Evolutionary conservation across 1,140 invertebrate genomes (phyloP).

Genomic region (Scaptomyza pallida): DNA sequence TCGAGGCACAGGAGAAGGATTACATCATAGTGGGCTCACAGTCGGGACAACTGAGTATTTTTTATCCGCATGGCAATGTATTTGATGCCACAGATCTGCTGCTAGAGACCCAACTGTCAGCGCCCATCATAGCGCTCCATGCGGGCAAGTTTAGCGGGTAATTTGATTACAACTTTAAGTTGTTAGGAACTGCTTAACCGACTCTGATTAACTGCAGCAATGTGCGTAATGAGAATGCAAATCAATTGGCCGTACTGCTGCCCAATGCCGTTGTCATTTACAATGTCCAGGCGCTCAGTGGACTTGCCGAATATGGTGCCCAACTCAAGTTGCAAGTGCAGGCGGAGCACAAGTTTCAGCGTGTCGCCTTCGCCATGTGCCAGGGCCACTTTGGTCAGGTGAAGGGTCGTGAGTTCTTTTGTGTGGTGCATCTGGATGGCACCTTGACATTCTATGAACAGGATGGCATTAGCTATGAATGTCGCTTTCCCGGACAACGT

Average conservation of each 20-base stretch:
- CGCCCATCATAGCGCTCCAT: constrained; percentile 89
- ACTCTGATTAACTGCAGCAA: constrained; percentile 42
- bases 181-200: background rate
- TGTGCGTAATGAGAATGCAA: constrained; percentile 68
- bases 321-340: constrained; percentile 84
- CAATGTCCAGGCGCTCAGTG: constrained; percentile 62
- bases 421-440: constrained; percentile 91
- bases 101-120: constrained; percentile 88
- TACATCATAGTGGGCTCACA: constrained; percentile 90
- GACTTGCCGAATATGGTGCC: constrained; percentile 73
- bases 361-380: constrained; percentile 87
- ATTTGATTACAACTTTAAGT: background rate
- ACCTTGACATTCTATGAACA: constrained; percentile 91
- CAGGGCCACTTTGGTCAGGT: constrained; percentile 91
- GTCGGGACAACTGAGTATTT: constrained; percentile 88
- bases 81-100: constrained; percentile 88
- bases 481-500: constrained; percentile 85
- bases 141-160: constrained; percentile 90
- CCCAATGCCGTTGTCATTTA: constrained; percentile 76
- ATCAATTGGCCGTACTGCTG: constrained; percentile 75
- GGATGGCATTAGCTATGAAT: constrained; percentile 81
- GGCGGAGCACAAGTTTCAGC: constrained; percentile 86
- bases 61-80: constrained; percentile 84
- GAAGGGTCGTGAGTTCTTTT: constrained; percentile 89
- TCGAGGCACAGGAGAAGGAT: constrained; percentile 85